Base-by-base conservation (phyloP, 2,113 vertebrate species). In the Zootoca vivipara region DNA sequence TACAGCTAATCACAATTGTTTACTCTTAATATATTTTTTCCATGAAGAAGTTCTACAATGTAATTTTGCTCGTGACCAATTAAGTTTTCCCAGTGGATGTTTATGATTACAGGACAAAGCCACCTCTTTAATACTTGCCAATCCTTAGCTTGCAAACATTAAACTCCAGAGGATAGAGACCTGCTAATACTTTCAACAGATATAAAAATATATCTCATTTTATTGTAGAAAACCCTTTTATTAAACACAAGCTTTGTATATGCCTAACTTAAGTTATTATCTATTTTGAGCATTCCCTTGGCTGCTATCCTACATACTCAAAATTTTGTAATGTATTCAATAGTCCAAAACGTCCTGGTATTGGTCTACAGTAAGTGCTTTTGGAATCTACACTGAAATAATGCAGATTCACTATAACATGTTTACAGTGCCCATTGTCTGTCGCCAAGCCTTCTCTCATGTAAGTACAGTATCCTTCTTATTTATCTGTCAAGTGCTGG, bases 1-100 rank as follows among this genome's bases (percentile, higher is more conserved):
- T 96, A 94, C 94, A 96, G 91, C 85, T 95, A 97, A 96, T 95
- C 95, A 83, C 89, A 89, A 92, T 96, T 95, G 93, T 95, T 95
- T 72, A 72, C 96, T 96, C 97, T 97, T 96, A 96, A 95, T 91
- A 94, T 91, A 82, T 93, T 89, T 92, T 93, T 93, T 93, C 94
- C 87, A 93, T 93, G 94, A 96, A 90, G 92, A 93, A 96, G 95
- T 94, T 93, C 96, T 82, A 42, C 91, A 86, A 90, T 95, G 93
- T 77, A 95, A 82, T 95, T 96, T 96, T 95, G 81, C 92, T 92
- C 95, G 91, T 94, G 94, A 88, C 93, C 94, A 95, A 96, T 97
- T 97, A 96, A 73, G 80, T 92, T 90, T 89, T 94, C 94, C 94
- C 95, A 93, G 83, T 91, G 93, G 94, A 97, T 93, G 92, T 91